Base-by-base conservation (phyloP, 2,113 vertebrate species). In the Aptenodytes forsteri region DNA sequence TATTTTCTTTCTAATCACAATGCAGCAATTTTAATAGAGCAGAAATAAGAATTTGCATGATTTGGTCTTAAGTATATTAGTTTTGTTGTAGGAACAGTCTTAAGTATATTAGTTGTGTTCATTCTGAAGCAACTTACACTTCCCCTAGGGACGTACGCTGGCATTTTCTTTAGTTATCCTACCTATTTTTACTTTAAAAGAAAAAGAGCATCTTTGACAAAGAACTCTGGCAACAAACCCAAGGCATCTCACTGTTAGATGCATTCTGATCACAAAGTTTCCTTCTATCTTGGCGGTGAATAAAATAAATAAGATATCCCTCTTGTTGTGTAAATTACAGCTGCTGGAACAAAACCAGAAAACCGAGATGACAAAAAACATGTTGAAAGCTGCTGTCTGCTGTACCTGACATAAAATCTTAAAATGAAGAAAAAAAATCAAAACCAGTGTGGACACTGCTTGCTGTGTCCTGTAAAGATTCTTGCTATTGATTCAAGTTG, bases 1-100 rank as follows among this genome's bases (percentile, higher is more conserved):
- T 97, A 91, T 97, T 96, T 96, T 97, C 19, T 87, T 91, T 96
- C 83, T 88, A 96, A 98, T 97, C 90, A 95, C 87, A 98, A 81
- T 83, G 86, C 88, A 97, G 56, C 67, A 76, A 85, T 95, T 97
- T 96, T 94, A 95, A 96, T 95, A 96, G 93, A 97, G 80, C 54
- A 90, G 66, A 93, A 98, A 83, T 75, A 76, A 95, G 30, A 52
- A 22, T 83, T 94, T 80, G 44, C 82, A 95, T 3, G 4, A 94
- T 77, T 96, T 87, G 36, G 82, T 94, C 78, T 82, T 47, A 61
- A 84, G 90, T 55, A 50, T 76, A 73, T 59, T 83, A 81, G 61
- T 16, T 42, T 42, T 42, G 42, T 36, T 36, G 36, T 36, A 36
- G 36, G 36, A 36, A 36, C 36, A 36, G 36, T 36, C 36, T n/a